A percentile compares a stretch with the other conserved stretches of the same genome.
phyloP scores from a whole-genome alignment of 1,140 invertebrate genomes.

The Drosophila santomea region DNA sequence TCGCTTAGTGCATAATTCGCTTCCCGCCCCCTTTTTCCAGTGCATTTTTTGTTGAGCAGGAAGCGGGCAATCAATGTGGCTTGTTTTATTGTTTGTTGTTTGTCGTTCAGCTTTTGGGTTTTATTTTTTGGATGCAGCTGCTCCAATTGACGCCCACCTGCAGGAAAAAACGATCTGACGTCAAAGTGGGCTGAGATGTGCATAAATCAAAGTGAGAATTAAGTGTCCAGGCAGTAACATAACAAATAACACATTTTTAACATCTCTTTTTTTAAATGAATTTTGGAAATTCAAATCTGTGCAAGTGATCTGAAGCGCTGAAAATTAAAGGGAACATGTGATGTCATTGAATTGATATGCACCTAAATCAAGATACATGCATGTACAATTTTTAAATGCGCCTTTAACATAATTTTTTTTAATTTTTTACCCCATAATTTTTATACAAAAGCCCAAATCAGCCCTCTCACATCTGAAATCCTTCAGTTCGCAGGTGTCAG shows the following conservation, averaged over 20 bases:
- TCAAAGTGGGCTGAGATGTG: constrained; percentile 53
- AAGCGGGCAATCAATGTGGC: constrained; percentile 68
- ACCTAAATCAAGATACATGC: neutral
- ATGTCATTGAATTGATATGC: neutral
- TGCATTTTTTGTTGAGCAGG: constrained; percentile 48
- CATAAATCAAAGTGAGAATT: constrained; percentile 42
- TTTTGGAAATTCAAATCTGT: neutral
- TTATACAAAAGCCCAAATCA: neutral
- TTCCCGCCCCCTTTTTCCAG: constrained; percentile 20
- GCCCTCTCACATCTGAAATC: constrained; percentile 15
- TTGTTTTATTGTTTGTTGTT: constrained; percentile 47
- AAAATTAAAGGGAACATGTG: neutral
- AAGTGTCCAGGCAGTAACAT: constrained; percentile 24
- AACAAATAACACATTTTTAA: neutral
- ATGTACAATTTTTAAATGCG: too few relatives aligned
- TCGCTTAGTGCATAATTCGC: constrained; percentile 79
- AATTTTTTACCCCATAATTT: neutral
- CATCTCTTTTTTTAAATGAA: neutral
- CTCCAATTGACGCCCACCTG: constrained; percentile 79
- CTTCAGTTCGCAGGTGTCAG: constrained; percentile 37
- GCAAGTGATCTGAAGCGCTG: neutral
- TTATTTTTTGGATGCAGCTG: constrained; percentile 51
- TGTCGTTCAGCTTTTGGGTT: constrained; percentile 23
- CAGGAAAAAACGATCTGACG: constrained; percentile 19
- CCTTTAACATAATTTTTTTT: neutral